Evolutionary conservation across 2,888 invertebrate species (phyloP).

Genomic region (Escarpia spicata): DNA sequence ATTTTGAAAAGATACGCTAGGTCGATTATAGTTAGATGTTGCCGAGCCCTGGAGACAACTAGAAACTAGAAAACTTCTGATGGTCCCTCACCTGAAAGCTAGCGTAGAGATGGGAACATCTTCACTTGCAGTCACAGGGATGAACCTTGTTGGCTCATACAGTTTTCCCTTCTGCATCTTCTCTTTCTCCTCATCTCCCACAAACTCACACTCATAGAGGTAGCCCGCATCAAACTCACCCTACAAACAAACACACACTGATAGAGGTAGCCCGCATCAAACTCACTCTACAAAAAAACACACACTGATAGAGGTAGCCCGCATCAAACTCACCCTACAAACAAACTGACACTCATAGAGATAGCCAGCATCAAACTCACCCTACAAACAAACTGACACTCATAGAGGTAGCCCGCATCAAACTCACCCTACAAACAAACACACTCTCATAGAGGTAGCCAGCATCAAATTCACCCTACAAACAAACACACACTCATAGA

Average conservation of each 20-base stretch:
- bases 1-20: no score
- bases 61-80: no score
- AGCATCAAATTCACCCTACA: no score
- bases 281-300: slow-evolving; percentile 45
- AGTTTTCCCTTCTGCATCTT: slow-evolving; percentile 47
- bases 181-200: slow-evolving; percentile 48
- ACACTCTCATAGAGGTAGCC: no score
- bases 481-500: no score
- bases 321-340: slow-evolving; percentile 60
- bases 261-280: slow-evolving; percentile 63
- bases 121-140: slow-evolving; percentile 55
- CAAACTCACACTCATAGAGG: slow-evolving; percentile 63
- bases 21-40: no score
- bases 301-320: slow-evolving; percentile 58
- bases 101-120: slow-evolving; percentile 60
- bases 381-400: no score
- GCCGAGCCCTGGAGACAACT: no score
- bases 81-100: slow-evolving; percentile 52
- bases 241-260: slow-evolving; percentile 45
- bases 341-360: no score
- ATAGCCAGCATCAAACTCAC: no score
- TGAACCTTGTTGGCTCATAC: slow-evolving; percentile 56
- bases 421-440: no score
- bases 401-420: no score
- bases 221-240: slow-evolving; percentile 63